Percentiles rank a stretch among this genome's conserved stretches.
phyloP scores from a whole-genome alignment of 53 echinoderm and acorn worm species.

The Holothuria scabra region DNA sequence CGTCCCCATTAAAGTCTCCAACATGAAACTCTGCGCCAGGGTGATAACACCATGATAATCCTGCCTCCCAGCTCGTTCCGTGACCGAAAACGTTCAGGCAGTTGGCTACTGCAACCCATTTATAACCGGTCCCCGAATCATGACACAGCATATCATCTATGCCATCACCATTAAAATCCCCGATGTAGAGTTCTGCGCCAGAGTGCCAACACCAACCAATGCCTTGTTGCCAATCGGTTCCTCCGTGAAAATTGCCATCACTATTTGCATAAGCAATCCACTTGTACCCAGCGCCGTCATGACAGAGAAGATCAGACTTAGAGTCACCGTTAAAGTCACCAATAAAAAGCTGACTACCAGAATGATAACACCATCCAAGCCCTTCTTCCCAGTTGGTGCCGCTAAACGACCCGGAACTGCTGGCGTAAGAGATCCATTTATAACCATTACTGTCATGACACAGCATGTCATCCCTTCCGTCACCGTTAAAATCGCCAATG shows the following conservation, averaged over 20 bases:
- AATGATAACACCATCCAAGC: constrained; percentile 26
- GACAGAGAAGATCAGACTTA: constrained; percentile 28
- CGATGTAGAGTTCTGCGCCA: constrained; percentile 4
- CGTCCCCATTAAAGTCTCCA: constrained; percentile 34
- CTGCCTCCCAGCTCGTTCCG: constrained; percentile 14
- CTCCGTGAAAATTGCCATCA: background rate
- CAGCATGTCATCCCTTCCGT: background rate
- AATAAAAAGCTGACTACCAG: constrained; percentile 5
- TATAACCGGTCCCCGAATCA: background rate
- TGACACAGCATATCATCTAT: constrained; percentile 42
- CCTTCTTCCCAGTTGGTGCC: constrained; percentile 17
- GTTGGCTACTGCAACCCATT: constrained; percentile 20
- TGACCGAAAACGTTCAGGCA: background rate
- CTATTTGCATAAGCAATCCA: background rate
- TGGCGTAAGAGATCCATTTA: constrained; percentile 41
- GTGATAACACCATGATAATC: constrained; percentile 30
- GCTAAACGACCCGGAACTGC: background rate
- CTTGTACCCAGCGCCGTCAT: constrained; percentile 11
- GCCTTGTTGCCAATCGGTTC: background rate
- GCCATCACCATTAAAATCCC: constrained; percentile 41
- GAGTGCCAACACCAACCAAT: background rate
- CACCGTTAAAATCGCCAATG: constrained; percentile 16
- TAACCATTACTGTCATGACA: background rate
- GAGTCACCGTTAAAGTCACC: constrained; percentile 30
- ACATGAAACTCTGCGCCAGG: constrained; percentile 13